Percentiles rank a stretch among this genome's conserved stretches.
These are phyloP conservation scores for Sminthopsis crassicaudata DNA, from an alignment of 2,113 vertebrate genomes.

Conservation along the genomic window DNA sequence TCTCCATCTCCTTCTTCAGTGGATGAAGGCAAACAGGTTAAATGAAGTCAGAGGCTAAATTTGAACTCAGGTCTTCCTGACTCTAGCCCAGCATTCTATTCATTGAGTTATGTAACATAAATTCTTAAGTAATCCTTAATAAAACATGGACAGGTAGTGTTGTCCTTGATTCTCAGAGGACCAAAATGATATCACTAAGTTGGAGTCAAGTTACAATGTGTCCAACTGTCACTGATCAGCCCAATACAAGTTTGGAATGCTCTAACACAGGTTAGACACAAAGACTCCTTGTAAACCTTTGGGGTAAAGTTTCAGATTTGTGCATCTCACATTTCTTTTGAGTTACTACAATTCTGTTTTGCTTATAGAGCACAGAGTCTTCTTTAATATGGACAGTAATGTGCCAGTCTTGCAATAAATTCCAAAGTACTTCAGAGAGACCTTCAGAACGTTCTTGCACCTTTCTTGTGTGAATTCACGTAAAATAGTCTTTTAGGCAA, in stretches of 20 bases:
- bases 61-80: neutral
- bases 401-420: neutral
- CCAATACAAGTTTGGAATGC: neutral
- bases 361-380: neutral
- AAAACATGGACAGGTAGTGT: neutral
- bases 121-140: neutral
- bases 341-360: neutral
- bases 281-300: neutral
- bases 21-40: neutral
- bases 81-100: neutral
- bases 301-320: too few relatives aligned
- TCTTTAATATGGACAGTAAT: neutral
- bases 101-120: neutral
- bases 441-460: neutral
- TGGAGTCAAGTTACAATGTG: neutral
- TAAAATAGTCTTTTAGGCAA: neutral
- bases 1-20: neutral
- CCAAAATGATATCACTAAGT: neutral
- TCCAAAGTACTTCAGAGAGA: neutral
- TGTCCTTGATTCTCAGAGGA: neutral
- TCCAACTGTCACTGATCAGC: neutral
- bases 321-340: neutral
- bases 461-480: neutral
- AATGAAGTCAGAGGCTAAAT: neutral
- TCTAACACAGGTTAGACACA: neutral